A percentile compares a stretch with the other conserved stretches of the same genome.
phyloP scores from a whole-genome alignment of 2,797 vertebrate genomes.

The Taenioides sp. region DNA sequence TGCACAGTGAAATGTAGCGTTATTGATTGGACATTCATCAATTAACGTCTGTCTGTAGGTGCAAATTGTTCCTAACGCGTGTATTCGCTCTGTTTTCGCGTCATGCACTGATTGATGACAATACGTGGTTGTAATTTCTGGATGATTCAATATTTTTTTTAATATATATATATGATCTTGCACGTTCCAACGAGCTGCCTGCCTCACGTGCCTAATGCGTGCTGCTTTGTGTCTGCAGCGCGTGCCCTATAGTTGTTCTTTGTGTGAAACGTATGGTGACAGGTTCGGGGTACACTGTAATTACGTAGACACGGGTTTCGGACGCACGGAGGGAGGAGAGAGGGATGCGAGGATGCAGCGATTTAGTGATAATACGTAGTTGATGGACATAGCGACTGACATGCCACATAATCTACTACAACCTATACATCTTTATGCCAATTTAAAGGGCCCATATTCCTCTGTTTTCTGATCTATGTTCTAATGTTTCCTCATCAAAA shows the following conservation, averaged over 20 bases:
- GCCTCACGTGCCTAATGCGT: conserved; percentile 2
- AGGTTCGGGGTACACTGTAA: not conserved
- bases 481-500: too few relatives aligned
- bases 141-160: not conserved
- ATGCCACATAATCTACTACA: not conserved
- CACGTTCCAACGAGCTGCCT: not conserved
- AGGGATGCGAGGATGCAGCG: not conserved
- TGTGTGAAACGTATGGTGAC: conserved; percentile 27
- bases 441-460: not conserved
- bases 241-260: conserved; percentile 29
- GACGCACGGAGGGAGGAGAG: too few relatives aligned
- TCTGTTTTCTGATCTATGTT: too few relatives aligned
- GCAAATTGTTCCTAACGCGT: not conserved
- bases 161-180: not conserved
- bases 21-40: not conserved
- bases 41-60: not conserved
- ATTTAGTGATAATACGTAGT: not conserved
- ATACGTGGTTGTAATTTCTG: not conserved
- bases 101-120: not conserved
- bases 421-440: not conserved
- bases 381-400: not conserved
- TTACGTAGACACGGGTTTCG: not conserved
- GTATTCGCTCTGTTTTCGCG: not conserved
- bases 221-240: conserved; percentile 54
- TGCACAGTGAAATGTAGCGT: not conserved